phyloP scores from a whole-genome alignment of 2,797 vertebrate genomes.

The Streptopelia turtur region DNA sequence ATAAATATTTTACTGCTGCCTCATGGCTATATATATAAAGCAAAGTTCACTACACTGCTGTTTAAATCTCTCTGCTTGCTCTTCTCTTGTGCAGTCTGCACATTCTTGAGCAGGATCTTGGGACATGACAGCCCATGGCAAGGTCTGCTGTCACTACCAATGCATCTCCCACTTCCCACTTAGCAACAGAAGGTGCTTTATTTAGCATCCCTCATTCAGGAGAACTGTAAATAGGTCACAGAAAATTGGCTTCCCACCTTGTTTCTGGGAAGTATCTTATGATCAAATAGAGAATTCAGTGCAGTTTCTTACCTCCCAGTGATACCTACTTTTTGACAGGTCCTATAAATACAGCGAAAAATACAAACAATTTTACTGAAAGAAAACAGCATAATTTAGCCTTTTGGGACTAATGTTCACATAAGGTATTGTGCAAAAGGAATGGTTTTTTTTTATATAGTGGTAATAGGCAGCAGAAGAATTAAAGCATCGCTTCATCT shows the following conservation, averaged over 20 bases:
- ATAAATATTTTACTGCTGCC: neutral
- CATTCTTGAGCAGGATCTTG: neutral
- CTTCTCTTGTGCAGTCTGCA: neutral
- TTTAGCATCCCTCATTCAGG: conserved; percentile 30
- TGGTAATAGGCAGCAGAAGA: neutral
- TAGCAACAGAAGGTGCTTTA: conserved; percentile 39
- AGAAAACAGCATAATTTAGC: neutral
- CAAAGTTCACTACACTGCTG: neutral
- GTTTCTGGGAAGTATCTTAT: conserved; percentile 23
- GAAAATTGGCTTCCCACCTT: conserved; percentile 28
- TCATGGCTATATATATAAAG: neutral
- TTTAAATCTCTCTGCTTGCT: neutral
- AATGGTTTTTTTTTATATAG: neutral
- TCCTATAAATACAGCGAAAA: conserved; percentile 10
- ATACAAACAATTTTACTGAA: neutral
- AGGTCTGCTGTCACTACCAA: neutral
- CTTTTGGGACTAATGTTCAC: neutral
- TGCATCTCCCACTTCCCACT: neutral
- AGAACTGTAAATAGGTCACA: conserved; percentile 40
- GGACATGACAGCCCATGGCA: neutral
- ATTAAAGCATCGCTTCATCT: neutral
- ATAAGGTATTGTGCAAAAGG: neutral
- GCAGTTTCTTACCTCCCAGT: conserved; percentile 13
- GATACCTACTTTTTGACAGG: conserved; percentile 28
- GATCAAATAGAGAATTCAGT: conserved; percentile 24